Evolutionary conservation across 1,140 invertebrate genomes (phyloP), one percentile per base, ranked within the genome.

Genomic region (Manduca sexta): DNA sequence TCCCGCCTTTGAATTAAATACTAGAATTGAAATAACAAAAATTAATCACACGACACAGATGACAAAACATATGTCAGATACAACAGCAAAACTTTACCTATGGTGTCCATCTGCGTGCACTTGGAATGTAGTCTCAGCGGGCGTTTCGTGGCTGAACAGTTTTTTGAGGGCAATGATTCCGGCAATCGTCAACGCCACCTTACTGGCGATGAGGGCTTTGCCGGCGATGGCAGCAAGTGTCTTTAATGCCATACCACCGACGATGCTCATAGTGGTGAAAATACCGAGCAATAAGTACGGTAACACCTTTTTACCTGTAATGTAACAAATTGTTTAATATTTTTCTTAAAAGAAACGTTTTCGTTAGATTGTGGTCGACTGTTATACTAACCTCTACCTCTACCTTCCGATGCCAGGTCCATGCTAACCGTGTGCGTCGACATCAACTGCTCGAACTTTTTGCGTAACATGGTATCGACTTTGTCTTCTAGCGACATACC

Each of bases 81-180:
- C 10, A 14, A 14, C 3, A 12, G 5, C 30, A 18, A n/a, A 44
- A 18, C 52, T 55, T 84, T 58, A 89, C 88, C 89, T 88, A 75
- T 90, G 89, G 69, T 88, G 88, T 56, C 89, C 89, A 58, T 89
- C 88, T 55, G 89, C 89, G 52, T 91, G 89, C 33, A 91, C 90
- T 71, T 91, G 90, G 78, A 91, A 89, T 47, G 88, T 88, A 11
- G 89, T 88, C 64, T 90, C 88, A 30, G 88, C 87, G 41, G 87
- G 72, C 35, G 86, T 74, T 42, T 91, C 90, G 40, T 89, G 89
- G 44, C 90, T 89, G 74, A 91, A 91, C 49, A 92, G 82, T 69
- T 92, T 92, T 80, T 91, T 92, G 17, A 92, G 80, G 16, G 89
- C 90, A 51, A 92, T 90, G 30, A 91, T 90, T 31, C 90, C 89